phyloP scores from a whole-genome alignment of 2,113 vertebrate genomes.

The Colossoma macropomum region DNA sequence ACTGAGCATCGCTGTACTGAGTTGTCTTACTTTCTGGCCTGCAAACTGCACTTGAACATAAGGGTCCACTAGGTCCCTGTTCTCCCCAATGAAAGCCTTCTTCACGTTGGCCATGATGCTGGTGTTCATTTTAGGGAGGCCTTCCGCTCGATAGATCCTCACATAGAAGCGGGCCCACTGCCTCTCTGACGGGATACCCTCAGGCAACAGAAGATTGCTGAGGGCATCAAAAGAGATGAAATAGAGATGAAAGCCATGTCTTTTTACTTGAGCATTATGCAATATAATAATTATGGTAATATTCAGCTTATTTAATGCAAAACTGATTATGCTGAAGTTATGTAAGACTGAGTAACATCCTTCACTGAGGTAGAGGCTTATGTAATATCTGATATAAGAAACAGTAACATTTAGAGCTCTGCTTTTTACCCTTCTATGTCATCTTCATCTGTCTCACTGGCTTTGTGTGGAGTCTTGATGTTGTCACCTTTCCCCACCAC shows the following conservation, averaged over 20 bases:
- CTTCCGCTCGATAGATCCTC: conserved; percentile 92
- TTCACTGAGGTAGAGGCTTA: not conserved
- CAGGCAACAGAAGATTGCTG: conserved; percentile 93
- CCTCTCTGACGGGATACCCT: conserved; percentile 90
- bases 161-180: conserved; percentile 97
- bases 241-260: not conserved
- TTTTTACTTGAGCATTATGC: not conserved
- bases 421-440: conserved; percentile 90
- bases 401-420: not conserved
- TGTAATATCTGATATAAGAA: not conserved
- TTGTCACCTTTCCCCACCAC: conserved; percentile 96
- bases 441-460: conserved; percentile 90
- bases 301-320: not conserved
- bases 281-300: not conserved
- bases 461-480: conserved; percentile 94
- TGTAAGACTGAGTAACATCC: not conserved
- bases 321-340: not conserved
- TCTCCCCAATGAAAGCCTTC: conserved; percentile 96
- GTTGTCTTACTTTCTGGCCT: conserved; percentile 87
- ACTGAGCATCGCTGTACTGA: not conserved
- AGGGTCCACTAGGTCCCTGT: conserved; percentile 96
- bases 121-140: conserved; percentile 96
- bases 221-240: conserved; percentile 1
- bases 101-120: conserved; percentile 99
- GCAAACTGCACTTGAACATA: conserved; percentile 93